These are phyloP conservation scores for Malthinus seriepunctatus DNA, from an alignment of 2,888 invertebrate genomes.

Conservation along the genomic window DNA sequence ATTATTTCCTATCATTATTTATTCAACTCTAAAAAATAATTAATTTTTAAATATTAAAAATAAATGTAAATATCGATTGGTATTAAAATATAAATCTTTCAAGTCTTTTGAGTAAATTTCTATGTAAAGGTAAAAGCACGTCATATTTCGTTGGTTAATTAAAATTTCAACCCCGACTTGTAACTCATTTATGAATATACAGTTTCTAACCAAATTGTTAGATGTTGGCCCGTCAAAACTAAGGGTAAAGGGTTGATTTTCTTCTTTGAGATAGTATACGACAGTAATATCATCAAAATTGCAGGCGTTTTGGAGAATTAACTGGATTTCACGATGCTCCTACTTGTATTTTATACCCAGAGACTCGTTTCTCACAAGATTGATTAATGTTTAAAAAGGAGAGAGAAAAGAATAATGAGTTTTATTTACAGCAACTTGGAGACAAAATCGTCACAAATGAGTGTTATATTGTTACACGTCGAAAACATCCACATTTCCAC, in stretches of 20 bases:
- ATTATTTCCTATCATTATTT: slow-evolving; percentile 6
- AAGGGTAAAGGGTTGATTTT: slow-evolving; percentile 14
- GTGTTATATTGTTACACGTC: slow-evolving; percentile 25
- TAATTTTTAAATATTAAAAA: no score
- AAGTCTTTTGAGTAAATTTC: slow-evolving; percentile 12
- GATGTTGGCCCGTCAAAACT: slow-evolving; percentile 21
- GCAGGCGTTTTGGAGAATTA: slow-evolving; percentile 29
- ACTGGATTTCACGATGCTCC: slow-evolving; percentile 23
- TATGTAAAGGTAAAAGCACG: slow-evolving; percentile 2
- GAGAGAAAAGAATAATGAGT: slow-evolving; percentile 48
- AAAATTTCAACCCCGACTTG: slow-evolving; percentile 29
- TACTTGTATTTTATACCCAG: slow-evolving; percentile 6
- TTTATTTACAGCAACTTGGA: slow-evolving; percentile 41
- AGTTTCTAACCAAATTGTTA: slow-evolving; percentile 27
- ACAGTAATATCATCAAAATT: slow-evolving; percentile 32
- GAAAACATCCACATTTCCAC: slow-evolving; percentile 30
- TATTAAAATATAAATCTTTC: slow-evolving; percentile 15
- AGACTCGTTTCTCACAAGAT: slow-evolving; percentile 27
- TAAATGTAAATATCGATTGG: slow-evolving; percentile 3
- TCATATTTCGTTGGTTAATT: slow-evolving; percentile 33
- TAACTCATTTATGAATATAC: slow-evolving; percentile 33
- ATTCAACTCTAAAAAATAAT: background rate
- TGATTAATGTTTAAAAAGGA: slow-evolving; percentile 44
- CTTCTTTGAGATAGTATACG: slow-evolving; percentile 24
- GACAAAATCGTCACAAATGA: slow-evolving; percentile 43